A percentile compares a stretch with the other conserved stretches of the same genome.
phyloP scores from a whole-genome alignment of 2,888 invertebrate genomes.

The Timema cristinae region DNA sequence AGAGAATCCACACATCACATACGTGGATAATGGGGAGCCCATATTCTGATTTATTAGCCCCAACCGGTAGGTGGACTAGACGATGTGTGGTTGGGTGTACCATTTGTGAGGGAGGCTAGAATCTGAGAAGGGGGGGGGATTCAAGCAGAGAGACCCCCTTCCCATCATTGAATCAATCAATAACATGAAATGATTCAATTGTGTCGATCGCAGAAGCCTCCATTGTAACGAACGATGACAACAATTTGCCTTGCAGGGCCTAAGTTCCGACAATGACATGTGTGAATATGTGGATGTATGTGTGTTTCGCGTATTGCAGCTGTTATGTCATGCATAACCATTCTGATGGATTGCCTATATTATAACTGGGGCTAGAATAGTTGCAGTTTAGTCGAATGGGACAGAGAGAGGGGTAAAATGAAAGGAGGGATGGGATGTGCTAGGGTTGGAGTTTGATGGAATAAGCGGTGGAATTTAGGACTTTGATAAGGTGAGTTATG shows the following conservation, averaged over 20 bases:
- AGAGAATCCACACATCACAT: conserved; percentile 15
- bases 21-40: conserved; percentile 9
- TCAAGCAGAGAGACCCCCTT: too few relatives aligned
- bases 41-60: conserved; percentile 27
- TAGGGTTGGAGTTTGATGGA: conserved; percentile 10
- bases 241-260: conserved; percentile 16
- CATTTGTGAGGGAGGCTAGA: conserved; percentile 10
- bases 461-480: conserved; percentile 16
- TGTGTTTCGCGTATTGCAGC: conserved; percentile 21
- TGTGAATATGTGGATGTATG: too few relatives aligned
- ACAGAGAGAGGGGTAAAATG: too few relatives aligned
- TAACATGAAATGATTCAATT: conserved; percentile 30
- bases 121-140: neutral
- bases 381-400: conserved; percentile 11
- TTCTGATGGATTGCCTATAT: conserved; percentile 25
- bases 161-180: conserved; percentile 25
- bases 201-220: conserved; percentile 26
- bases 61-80: too few relatives aligned
- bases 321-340: conserved; percentile 27
- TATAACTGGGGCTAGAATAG: conserved; percentile 13
- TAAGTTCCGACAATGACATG: too few relatives aligned
- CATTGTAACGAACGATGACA: conserved; percentile 25
- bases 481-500: conserved; percentile 15
- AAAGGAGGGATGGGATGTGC: too few relatives aligned
- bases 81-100: too few relatives aligned